These are phyloP conservation scores for Theristicus caerulescens DNA, from an alignment of 2,113 vertebrate genomes.

Conservation along the genomic window DNA sequence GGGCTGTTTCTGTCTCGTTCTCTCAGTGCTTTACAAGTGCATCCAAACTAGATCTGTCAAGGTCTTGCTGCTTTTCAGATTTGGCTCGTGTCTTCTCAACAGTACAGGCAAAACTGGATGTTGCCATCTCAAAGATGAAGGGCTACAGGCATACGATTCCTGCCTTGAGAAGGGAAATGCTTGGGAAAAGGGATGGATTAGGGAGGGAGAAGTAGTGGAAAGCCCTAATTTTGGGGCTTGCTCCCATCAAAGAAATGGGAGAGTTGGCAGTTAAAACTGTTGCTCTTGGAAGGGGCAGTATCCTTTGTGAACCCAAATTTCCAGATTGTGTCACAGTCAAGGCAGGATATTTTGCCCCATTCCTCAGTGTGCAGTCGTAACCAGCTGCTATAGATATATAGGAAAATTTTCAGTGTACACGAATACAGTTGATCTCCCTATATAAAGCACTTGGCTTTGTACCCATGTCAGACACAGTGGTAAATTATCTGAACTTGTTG, in stretches of 20 bases:
- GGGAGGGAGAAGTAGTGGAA: not conserved
- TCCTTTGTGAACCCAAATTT: not conserved
- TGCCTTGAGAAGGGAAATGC: fast-evolving
- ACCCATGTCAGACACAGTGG: not conserved
- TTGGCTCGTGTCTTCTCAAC: not conserved
- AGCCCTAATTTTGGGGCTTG: not conserved
- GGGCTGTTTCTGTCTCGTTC: fast-evolving
- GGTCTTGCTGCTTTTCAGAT: not conserved
- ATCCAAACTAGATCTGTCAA: not conserved
- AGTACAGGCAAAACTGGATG: not conserved
- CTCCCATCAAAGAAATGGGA: not conserved
- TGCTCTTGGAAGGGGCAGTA: not conserved
- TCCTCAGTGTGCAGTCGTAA: not conserved
- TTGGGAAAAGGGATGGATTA: not conserved
- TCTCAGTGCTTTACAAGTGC: not conserved
- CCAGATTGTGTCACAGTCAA: not conserved
- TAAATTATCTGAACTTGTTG: not conserved
- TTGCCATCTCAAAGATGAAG: not conserved
- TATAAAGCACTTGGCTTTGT: not conserved
- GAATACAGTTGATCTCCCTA: not conserved
- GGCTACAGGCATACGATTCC: fast-evolving
- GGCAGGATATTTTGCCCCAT: not conserved
- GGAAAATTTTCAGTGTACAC: not conserved
- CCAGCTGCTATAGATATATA: not conserved
- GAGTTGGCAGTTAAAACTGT: not conserved